Evolutionary conservation across 2,888 invertebrate species (phyloP).

Genomic region (Ophion costatus): DNA sequence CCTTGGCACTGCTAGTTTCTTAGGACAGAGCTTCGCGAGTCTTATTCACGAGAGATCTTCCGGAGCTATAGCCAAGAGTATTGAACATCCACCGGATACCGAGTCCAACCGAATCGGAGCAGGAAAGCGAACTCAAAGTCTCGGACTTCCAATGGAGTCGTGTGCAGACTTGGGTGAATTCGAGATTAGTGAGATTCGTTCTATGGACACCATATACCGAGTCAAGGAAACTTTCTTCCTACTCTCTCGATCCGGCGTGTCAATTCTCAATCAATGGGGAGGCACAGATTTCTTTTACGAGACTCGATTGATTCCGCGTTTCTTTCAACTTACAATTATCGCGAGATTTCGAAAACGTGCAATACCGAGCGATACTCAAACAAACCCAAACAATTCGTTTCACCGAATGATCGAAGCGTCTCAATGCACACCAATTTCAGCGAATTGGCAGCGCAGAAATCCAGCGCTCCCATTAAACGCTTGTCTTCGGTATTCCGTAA

Average conservation of each 20-base stretch:
- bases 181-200: constrained; percentile 35
- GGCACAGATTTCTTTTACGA: neutral
- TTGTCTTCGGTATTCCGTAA: neutral
- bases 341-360: neutral
- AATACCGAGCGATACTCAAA: neutral
- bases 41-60: constrained; percentile 36
- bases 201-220: neutral
- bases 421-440: too few species aligned
- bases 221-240: neutral
- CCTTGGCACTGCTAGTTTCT: constrained; percentile 41
- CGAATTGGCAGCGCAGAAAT: too few species aligned
- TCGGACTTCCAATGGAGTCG: constrained; percentile 3
- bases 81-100: constrained; percentile 38
- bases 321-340: neutral
- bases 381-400: neutral
- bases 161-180: constrained; percentile 14
- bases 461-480: neutral
- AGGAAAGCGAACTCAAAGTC: constrained; percentile 13
- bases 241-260: neutral
- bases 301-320: neutral
- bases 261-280: neutral
- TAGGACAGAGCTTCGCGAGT: constrained; percentile 21
- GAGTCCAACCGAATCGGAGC: constrained; percentile 11
- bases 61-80: constrained; percentile 10
- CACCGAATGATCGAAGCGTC: neutral